Conservation (phyloP, 1,140 invertebrate species). For the Drosophila lini region DNA sequence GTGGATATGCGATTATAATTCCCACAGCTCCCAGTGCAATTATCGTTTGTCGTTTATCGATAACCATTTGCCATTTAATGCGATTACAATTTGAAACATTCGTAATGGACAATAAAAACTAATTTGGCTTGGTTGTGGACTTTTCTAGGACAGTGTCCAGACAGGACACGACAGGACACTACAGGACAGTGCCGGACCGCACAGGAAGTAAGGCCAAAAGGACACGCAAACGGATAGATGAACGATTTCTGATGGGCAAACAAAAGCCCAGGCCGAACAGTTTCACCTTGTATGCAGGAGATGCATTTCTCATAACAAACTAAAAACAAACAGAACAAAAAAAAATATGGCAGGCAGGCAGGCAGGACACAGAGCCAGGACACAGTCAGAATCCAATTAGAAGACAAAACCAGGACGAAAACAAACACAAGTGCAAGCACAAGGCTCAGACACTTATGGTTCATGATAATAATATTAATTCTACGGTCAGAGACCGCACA, state of each 20-base stretch:
- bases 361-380: slow-evolving; percentile 1
- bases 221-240: slow-evolving; percentile 10
- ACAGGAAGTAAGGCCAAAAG: neutral
- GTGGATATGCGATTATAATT: slow-evolving; percentile 28
- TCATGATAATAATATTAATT: slow-evolving; percentile 52
- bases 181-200: neutral
- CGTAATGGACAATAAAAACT: slow-evolving; percentile 46
- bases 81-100: slow-evolving; percentile 45
- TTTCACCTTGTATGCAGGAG: slow-evolving; percentile 3
- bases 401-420: slow-evolving; percentile 15
- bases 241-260: slow-evolving; percentile 32
- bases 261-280: slow-evolving; percentile 27
- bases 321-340: neutral
- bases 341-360: neutral
- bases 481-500: slow-evolving; percentile 28
- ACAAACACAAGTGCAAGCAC: neutral
- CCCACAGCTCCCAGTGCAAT: slow-evolving; percentile 29
- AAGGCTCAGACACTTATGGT: slow-evolving; percentile 29
- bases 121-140: slow-evolving; percentile 19
- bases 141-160: neutral
- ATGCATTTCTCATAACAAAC: slow-evolving; percentile 37
- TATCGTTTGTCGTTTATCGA: slow-evolving; percentile 43
- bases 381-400: slow-evolving; percentile 41
- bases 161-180: neutral
- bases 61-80: slow-evolving; percentile 41